Conservation (phyloP, 2,888 invertebrate genomes). For the Agonopterix subpropinquella region DNA sequence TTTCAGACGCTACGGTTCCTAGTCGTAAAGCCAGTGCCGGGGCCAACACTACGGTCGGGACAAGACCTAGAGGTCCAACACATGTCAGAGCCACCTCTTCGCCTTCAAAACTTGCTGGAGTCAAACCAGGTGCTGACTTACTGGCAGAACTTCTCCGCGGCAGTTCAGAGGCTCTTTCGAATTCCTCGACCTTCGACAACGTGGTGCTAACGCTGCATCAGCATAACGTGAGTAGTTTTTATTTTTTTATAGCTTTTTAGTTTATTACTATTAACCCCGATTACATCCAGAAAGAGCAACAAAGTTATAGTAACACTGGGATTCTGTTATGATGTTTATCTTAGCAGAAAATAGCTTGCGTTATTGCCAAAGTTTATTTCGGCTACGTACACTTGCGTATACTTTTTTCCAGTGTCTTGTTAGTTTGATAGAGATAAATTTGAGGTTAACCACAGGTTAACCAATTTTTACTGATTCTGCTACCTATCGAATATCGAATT, state of each 20-base stretch:
- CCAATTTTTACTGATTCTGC: slow-evolving; percentile 21
- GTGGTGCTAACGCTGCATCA: slow-evolving; percentile 68
- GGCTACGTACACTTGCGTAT: slow-evolving; percentile 34
- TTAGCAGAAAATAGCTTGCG: slow-evolving; percentile 53
- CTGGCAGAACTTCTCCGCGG: slow-evolving; percentile 86
- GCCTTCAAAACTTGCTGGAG: slow-evolving; percentile 84
- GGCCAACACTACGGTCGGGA: slow-evolving; percentile 48
- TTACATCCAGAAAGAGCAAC: slow-evolving; percentile 40
- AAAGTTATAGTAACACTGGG: slow-evolving; percentile 39
- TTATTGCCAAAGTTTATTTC: slow-evolving; percentile 52
- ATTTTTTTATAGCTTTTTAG: background rate
- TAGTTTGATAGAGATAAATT: too few species aligned
- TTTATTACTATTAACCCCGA: slow-evolving; percentile 31
- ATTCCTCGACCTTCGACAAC: slow-evolving; percentile 71
- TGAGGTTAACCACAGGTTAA: too few species aligned
- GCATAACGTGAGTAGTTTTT: slow-evolving; percentile 61
- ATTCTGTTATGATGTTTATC: slow-evolving; percentile 55
- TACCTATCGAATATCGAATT: slow-evolving; percentile 48
- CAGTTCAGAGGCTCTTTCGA: slow-evolving; percentile 85
- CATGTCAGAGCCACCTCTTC: slow-evolving; percentile 88
- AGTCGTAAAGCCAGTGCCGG: slow-evolving; percentile 78
- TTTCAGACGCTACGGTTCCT: slow-evolving; percentile 69
- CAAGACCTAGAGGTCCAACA: slow-evolving; percentile 66
- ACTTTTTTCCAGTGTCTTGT: too few species aligned
- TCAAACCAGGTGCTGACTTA: slow-evolving; percentile 74